Conservation (phyloP, 1,140 invertebrate genomes). For the Diachasmimorpha longicaudata region DNA sequence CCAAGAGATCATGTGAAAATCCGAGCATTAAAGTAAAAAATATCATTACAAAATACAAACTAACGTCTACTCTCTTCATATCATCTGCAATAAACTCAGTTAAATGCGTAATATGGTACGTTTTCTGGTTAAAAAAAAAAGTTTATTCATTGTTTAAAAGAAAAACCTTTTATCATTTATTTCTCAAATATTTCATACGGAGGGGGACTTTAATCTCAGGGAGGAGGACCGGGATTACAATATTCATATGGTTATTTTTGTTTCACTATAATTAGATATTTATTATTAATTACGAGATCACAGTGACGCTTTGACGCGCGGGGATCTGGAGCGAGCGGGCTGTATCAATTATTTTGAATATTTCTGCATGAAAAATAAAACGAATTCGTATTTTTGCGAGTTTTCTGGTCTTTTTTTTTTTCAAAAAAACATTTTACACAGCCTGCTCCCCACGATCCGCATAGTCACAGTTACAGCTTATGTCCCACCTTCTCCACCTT, state of each 20-base stretch:
- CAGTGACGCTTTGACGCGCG: conserved; percentile 64
- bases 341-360: conserved; percentile 23
- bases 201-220: conserved; percentile 14
- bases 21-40: conserved; percentile 40
- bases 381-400: background rate
- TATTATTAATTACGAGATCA: conserved; percentile 64
- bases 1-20: conserved; percentile 60
- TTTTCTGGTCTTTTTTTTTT: conserved; percentile 20
- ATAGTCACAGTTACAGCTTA: conserved; percentile 64
- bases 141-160: conserved; percentile 6
- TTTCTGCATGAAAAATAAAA: too few relatives aligned
- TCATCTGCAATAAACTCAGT: background rate
- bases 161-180: conserved; percentile 5
- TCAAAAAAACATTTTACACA: conserved; percentile 39
- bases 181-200: conserved; percentile 9
- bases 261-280: conserved; percentile 60
- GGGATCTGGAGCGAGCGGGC: conserved; percentile 60
- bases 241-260: conserved; percentile 58
- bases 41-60: conserved; percentile 46
- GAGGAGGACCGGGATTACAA: conserved; percentile 46
- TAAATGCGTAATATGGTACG: conserved; percentile 37
- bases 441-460: conserved; percentile 62
- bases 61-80: conserved; percentile 39
- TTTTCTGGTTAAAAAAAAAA: background rate
- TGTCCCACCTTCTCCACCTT: conserved; percentile 44